Base-by-base conservation (phyloP, 2,797 vertebrate genomes). In the Chanos chanos region DNA sequence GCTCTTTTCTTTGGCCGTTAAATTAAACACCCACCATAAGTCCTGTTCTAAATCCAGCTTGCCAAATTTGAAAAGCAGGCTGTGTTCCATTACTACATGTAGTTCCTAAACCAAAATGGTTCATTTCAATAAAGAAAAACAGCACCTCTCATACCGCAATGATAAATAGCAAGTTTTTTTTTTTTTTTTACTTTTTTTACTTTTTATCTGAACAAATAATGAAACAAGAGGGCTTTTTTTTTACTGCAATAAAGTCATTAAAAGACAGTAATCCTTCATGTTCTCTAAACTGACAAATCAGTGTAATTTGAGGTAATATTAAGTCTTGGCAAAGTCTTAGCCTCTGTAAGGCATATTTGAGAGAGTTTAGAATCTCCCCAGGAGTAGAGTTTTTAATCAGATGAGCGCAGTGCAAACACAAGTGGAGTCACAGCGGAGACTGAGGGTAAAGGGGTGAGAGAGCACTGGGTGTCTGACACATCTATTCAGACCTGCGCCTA, bases 401-500 rank as follows among this genome's bases (percentile, higher is more conserved):
- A 74, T 68, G 76, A 71, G 66, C 43, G 19, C 49, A 39, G 58
- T 28, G 45, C 40, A 36, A 45, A 48, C 40, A 47, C 61, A 64
- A 56, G 39, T 55, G 34, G 57, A 57, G 56, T 71, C 58, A 41
- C 33, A 45, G 57, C 53, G 64, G 61, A 68, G 58, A 66, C 68
- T 51, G 36, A 5, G 70, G 57, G 57, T 40, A 16, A 13, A 61
- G 53, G 69, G 71, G 66, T 68, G 69, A 66, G 68, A 22, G 72
- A 73, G 52, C 41, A 47, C 64, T 4, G 64, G 64, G 68, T 57
- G 65, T 45, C 75, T 81, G 77, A 82, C 79, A 78, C 73, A 12
- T 74, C 79, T 68, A 77, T 82, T 85, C 77, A 81, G 61, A 40
- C 58, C 34, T 15, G 37, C 28, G 68, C 63, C 70, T 79, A 77